Base-by-base conservation (phyloP, 2,113 vertebrate genomes). In the Galeopterus variegatus region DNA sequence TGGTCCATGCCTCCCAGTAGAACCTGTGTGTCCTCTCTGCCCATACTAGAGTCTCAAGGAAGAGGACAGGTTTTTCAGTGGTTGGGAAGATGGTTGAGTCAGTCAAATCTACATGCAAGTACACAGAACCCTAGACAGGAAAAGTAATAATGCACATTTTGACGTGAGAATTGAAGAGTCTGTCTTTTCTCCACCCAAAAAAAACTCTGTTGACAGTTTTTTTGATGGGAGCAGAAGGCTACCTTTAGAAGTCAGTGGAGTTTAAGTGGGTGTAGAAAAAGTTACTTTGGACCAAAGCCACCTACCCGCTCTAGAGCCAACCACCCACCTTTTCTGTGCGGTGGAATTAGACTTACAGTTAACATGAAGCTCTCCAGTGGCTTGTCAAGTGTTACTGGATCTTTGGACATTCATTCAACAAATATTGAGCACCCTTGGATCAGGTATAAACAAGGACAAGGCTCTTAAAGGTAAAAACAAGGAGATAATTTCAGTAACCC, bases 401-500 rank as follows among this genome's bases (percentile, higher is more conserved):
- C 26, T 36, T 73, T 81, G 52, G 80, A 89, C 58, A 92, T 23
- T 52, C 5, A 9, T 28, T 65, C 36, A 52, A 18, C 67, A 94
- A 58, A 79, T 65, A 60, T 2, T 77, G 33, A 94, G 88, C 41
- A 58, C 19, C 83, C 28, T 28, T 24, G 7, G 8, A 45, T 81
- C 60, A 77, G 24, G 36, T 73, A 50, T 75, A 94, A 73, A 90
- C 24, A 58, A 65, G 23, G 18, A 12, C 52, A 79, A 73, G 33
- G n/a, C 17, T 31, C n/a, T 87, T 95, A 48, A 83, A 88, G 60
- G 67, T 75, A 56, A 91, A 87, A 93, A 85, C 58, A 64, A 48
- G 54, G 17, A 72, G 15, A 8, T 70, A 52, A 67, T n/a, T 81
- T 58, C 41, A 79, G 1, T 70, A 93, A 93, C 10, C 69, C 48